These are phyloP conservation scores for Entomobrya multifasciata DNA, from an alignment of 2,888 invertebrate genomes.

Conservation along the genomic window DNA sequence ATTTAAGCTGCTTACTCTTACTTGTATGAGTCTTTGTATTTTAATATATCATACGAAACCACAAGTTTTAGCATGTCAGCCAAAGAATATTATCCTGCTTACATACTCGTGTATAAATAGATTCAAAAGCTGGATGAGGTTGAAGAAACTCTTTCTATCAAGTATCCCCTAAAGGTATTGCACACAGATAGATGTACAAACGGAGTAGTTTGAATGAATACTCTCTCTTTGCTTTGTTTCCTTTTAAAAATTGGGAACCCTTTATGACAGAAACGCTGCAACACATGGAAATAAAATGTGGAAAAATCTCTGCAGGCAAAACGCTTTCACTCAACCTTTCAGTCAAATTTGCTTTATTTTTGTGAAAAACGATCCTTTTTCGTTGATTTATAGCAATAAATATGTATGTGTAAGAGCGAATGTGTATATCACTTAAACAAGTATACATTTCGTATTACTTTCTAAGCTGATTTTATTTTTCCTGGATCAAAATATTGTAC, in stretches of 20 bases:
- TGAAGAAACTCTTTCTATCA: too few species aligned
- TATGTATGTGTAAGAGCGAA: too few species aligned
- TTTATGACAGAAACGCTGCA: neutral
- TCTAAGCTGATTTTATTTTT: constrained; percentile 43
- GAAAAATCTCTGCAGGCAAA: constrained; percentile 26
- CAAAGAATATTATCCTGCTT: too few species aligned
- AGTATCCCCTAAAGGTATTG: too few species aligned
- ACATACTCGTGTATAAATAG: too few species aligned
- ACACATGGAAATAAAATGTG: too few species aligned
- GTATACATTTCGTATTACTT: constrained; percentile 21
- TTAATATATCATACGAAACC: constrained; percentile 16
- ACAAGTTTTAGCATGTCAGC: neutral
- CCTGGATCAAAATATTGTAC: constrained; percentile 20
- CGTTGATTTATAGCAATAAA: neutral
- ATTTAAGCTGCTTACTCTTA: constrained; percentile 36
- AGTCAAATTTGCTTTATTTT: neutral
- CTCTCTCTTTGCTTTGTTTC: too few species aligned
- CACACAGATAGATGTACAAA: too few species aligned
- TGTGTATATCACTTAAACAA: neutral
- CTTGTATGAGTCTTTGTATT: constrained; percentile 14
- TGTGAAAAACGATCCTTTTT: neutral
- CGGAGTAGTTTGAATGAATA: too few species aligned
- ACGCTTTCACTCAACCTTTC: constrained; percentile 22
- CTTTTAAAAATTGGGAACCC: neutral
- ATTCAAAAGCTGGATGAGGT: too few species aligned